Evolutionary conservation across 2,888 invertebrate genomes (phyloP).

Genomic region (Copidosoma aretas): DNA sequence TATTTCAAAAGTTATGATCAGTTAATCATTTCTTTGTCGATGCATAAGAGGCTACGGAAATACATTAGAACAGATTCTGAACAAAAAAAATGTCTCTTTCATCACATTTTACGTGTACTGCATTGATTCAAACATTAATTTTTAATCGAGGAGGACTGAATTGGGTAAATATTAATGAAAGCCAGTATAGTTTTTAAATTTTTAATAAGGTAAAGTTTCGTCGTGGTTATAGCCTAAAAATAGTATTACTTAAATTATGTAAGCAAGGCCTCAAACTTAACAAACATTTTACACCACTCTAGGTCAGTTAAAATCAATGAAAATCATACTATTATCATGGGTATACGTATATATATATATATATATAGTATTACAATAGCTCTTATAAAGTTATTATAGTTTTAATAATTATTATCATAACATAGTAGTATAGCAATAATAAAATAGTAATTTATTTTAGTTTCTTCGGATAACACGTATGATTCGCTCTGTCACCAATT

Average conservation of each 20-base stretch:
- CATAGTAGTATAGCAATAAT: slow-evolving; percentile 35
- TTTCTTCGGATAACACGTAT: slow-evolving; percentile 19
- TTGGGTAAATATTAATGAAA: slow-evolving; percentile 15
- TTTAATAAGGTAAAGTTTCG: slow-evolving; percentile 59
- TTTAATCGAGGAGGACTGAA: slow-evolving; percentile 11
- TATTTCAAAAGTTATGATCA: too few relatives aligned
- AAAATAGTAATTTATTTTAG: slow-evolving; percentile 31
- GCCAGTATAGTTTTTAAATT: slow-evolving; percentile 27
- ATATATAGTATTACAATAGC: slow-evolving; percentile 17
- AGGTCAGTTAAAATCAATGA: slow-evolving; percentile 29
- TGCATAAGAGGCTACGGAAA: too few relatives aligned
- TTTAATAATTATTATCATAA: slow-evolving; percentile 39
- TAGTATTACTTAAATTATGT: slow-evolving; percentile 58
- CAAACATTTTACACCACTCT: slow-evolving; percentile 60
- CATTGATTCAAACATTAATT: background rate
- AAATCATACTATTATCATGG: slow-evolving; percentile 39
- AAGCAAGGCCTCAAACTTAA: slow-evolving; percentile 63
- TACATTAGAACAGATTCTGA: too few relatives aligned
- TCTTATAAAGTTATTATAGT: slow-evolving; percentile 25
- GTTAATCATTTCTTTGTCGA: too few relatives aligned
- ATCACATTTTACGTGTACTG: background rate
- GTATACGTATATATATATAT: slow-evolving; percentile 45
- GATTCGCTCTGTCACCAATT: slow-evolving; percentile 13
- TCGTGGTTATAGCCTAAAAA: slow-evolving; percentile 60
- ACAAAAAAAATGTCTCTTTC: too few relatives aligned